A percentile compares a stretch with the other conserved stretches of the same genome.
These are phyloP conservation scores for Erannis defoliaria DNA, from an alignment of 2,888 invertebrate species.

Conservation along the genomic window DNA sequence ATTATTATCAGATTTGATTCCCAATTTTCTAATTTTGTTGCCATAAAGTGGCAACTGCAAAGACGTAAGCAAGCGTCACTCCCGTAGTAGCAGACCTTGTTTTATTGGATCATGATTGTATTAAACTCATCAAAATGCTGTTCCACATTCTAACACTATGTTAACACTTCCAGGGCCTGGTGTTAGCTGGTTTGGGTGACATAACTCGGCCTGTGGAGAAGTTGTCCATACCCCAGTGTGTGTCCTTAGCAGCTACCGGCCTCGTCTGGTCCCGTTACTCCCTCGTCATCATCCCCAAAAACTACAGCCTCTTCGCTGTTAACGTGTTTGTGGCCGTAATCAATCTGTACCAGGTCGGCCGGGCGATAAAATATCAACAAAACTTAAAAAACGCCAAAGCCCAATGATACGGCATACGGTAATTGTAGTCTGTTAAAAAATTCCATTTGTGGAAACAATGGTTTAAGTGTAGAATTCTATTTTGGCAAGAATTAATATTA, in stretches of 20 bases:
- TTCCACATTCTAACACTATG: constrained; percentile 90
- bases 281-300: constrained; percentile 98
- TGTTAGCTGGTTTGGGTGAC: constrained; percentile 96
- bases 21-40: no score
- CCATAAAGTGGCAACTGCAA: no score
- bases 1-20: no score
- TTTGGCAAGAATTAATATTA: no score
- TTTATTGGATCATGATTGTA: neutral
- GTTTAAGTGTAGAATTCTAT: no score
- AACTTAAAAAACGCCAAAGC: constrained; percentile 31
- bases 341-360: constrained; percentile 92
- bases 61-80: no score
- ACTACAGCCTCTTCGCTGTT: constrained; percentile 97
- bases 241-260: constrained; percentile 95
- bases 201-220: constrained; percentile 95
- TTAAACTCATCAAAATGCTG: constrained; percentile 28
- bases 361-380: constrained; percentile 86
- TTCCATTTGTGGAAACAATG: no score
- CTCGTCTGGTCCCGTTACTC: constrained; percentile 98
- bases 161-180: constrained; percentile 89
- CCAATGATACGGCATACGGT: neutral
- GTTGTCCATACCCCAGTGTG: constrained; percentile 93
- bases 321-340: constrained; percentile 98
- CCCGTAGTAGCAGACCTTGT: no score
- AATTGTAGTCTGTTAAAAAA: no score